phyloP scores from a whole-genome alignment of 2,113 vertebrate species.

The Oncorhynchus kisutch region DNA sequence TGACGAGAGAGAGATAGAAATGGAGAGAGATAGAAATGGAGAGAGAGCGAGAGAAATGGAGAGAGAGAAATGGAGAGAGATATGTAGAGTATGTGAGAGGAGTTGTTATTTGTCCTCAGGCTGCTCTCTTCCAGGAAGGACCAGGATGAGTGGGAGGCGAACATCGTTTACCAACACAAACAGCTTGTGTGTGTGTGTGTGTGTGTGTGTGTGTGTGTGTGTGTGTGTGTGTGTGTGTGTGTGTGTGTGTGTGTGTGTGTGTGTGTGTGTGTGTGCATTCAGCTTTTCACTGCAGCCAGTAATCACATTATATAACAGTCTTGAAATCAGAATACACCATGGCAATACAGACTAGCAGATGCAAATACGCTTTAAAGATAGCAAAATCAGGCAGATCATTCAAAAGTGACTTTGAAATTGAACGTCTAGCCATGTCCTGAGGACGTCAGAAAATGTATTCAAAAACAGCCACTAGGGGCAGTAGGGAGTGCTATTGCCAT shows the following conservation, averaged over 20 bases:
- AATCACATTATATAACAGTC: slow-evolving; percentile 67
- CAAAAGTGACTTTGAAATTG: too few species aligned
- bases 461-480: too few species aligned
- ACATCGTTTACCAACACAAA: slow-evolving; percentile 69
- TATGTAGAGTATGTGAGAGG: slow-evolving; percentile 22
- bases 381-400: not conserved
- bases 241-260: not conserved
- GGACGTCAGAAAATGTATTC: too few species aligned
- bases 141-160: slow-evolving; percentile 68
- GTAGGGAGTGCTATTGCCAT: too few species aligned
- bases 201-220: slow-evolving; percentile 1
- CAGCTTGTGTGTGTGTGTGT: slow-evolving; percentile 6
- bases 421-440: too few species aligned
- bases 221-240: not conserved
- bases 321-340: slow-evolving; percentile 70
- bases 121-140: slow-evolving; percentile 69
- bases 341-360: slow-evolving; percentile 25
- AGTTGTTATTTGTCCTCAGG: slow-evolving; percentile 65
- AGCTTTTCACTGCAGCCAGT: slow-evolving; percentile 48
- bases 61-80: too few species aligned
- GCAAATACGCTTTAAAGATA: slow-evolving; percentile 19
- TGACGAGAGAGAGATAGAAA: not conserved
- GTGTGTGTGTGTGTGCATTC: not conserved
- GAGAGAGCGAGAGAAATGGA: not conserved
- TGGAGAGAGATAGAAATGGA: not conserved